Percentiles rank a stretch among this genome's conserved stretches.
These are phyloP conservation scores for Syrista parreyssii DNA, from an alignment of 2,888 invertebrate genomes.

Conservation along the genomic window DNA sequence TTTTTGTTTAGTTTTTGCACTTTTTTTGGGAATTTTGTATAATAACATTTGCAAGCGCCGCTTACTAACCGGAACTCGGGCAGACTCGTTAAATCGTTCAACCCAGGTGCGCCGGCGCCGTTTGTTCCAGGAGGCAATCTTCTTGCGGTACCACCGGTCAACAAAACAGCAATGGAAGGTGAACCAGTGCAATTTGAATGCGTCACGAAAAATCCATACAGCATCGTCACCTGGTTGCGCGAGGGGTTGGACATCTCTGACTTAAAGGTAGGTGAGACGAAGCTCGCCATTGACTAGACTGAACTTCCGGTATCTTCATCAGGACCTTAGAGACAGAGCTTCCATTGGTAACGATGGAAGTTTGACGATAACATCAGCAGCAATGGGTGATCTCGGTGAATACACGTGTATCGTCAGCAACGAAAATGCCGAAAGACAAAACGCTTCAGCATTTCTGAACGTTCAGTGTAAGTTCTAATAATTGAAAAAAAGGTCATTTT, in stretches of 20 bases:
- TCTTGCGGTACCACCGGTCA: conserved; percentile 87
- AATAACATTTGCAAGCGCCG: conserved; percentile 27
- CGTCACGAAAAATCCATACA: conserved; percentile 78
- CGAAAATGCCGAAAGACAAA: conserved; percentile 79
- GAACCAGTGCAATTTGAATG: conserved; percentile 86
- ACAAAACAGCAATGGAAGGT: conserved; percentile 88
- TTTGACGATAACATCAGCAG: conserved; percentile 80
- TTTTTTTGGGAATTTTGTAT: neutral
- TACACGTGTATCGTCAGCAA: conserved; percentile 88
- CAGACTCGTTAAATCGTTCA: conserved; percentile 65
- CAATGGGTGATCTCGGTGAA: conserved; percentile 87
- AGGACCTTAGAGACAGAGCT: conserved; percentile 74
- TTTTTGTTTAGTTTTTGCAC: neutral
- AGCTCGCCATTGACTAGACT: neutral
- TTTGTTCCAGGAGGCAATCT: conserved; percentile 82
- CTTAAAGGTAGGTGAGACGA: conserved; percentile 52
- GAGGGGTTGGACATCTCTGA: conserved; percentile 67
- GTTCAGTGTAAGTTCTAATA: conserved; percentile 83
- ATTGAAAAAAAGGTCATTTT: neutral
- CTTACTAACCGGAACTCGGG: conserved; percentile 61
- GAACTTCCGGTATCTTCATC: conserved; percentile 27
- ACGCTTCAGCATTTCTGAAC: conserved; percentile 87
- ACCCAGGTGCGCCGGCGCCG: conserved; percentile 61
- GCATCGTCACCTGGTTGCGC: conserved; percentile 70
- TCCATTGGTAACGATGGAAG: conserved; percentile 81